phyloP scores from a whole-genome alignment of 2,888 invertebrate species.

The Flexamia atlantica region DNA sequence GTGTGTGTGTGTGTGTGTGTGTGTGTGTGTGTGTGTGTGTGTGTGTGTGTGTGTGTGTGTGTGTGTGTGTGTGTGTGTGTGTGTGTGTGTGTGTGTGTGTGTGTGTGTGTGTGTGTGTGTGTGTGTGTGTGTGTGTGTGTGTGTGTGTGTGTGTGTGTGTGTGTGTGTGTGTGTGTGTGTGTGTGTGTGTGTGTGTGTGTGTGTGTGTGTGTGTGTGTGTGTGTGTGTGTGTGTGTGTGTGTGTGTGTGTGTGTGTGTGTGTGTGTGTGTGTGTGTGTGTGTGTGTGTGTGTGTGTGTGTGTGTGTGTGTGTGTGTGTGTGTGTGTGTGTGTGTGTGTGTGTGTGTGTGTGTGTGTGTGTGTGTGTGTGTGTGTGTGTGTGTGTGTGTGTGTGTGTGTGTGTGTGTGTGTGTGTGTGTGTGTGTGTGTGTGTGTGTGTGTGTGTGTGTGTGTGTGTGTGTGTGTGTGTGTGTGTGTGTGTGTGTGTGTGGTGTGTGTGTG shows the following conservation, averaged over 20 bases:
- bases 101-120: slow-evolving; percentile 52
- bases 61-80: slow-evolving; percentile 52
- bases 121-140: slow-evolving; percentile 52
- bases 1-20: slow-evolving; percentile 52
- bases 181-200: slow-evolving; percentile 52
- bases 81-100: slow-evolving; percentile 52
- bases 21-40: slow-evolving; percentile 52
- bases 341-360: slow-evolving; percentile 10
- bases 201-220: slow-evolving; percentile 52
- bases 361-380: slow-evolving; percentile 15
- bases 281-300: slow-evolving; percentile 52
- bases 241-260: slow-evolving; percentile 52
- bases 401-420: slow-evolving; percentile 40
- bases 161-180: slow-evolving; percentile 52
- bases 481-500: no score
- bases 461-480: slow-evolving; percentile 40
- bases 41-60: slow-evolving; percentile 52
- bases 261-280: slow-evolving; percentile 52
- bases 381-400: slow-evolving; percentile 40
- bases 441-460: slow-evolving; percentile 40
- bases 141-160: slow-evolving; percentile 52
- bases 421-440: slow-evolving; percentile 40
- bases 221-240: slow-evolving; percentile 52
- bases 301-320: slow-evolving; percentile 52
- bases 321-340: slow-evolving; percentile 52